Evolutionary conservation across 2,797 vertebrate species (phyloP), one percentile per base, ranked within the genome.

Genomic region (Amniataba percoides): DNA sequence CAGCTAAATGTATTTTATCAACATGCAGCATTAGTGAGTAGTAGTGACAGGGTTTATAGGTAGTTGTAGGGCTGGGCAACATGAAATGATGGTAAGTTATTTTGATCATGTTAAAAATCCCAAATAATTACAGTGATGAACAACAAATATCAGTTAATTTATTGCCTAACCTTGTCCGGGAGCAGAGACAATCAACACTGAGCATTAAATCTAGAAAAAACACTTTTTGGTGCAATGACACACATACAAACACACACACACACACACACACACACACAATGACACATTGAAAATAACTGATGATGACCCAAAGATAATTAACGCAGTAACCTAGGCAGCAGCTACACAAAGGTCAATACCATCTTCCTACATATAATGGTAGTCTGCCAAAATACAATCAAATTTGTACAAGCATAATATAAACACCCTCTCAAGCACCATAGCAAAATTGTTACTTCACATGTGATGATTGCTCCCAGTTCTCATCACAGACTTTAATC

Each of bases 11-110:
- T 8, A 23, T 25, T 34, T 46, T 2, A 49, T 63, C n/a, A 42
- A 43, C 83, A 81, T 86, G 84, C 83, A 81, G 55, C 6, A 9
- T 73, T 74, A 77, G 63, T 63, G 55, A 80, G 67, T 9, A 43
- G 45, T 7, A 52, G 49, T 83, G 69, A 60, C 9, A 14, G 21
- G 21, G 21, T 45, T 51, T 23, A 15, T 18, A 7, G 42, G n/a
- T 34, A 56, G 39, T 34, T 15, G 25, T 7, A 15, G 11, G 55
- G 7, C 1, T 34, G 34, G 34, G 34, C 34, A 45, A 45, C n/a
- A 48, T 39, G 15, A 55, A 51, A 43, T 56, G 21, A 15, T 40
- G 16, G 3, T 7, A 4, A 43, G 18, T 55, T n/a, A 25, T 31
- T 14, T 34, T 56, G 23, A 53, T 61, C 52, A 12, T 14, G 55